These are phyloP conservation scores for Cynocephalus volans DNA, from an alignment of 2,113 vertebrate species.

Conservation along the genomic window DNA sequence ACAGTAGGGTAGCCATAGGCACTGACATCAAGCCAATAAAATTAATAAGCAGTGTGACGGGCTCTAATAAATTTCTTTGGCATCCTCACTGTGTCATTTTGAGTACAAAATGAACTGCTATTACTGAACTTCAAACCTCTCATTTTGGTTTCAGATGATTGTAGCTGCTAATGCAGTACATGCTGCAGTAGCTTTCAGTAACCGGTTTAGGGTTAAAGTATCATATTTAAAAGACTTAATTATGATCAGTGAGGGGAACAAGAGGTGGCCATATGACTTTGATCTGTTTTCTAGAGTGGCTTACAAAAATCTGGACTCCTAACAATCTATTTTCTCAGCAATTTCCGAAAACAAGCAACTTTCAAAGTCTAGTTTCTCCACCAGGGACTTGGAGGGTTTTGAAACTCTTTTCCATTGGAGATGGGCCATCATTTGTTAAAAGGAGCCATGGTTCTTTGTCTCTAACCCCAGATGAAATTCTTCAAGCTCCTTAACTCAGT, in stretches of 20 bases:
- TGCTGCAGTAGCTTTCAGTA: slow-evolving; percentile 62
- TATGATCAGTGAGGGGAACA: slow-evolving; percentile 28
- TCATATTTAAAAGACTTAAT: slow-evolving; percentile 84
- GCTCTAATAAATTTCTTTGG: slow-evolving; percentile 80
- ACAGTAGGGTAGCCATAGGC: slow-evolving; percentile 54
- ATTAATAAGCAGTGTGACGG: slow-evolving; percentile 53
- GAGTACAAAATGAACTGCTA: slow-evolving; percentile 73
- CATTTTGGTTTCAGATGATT: slow-evolving; percentile 83
- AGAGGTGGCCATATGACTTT: slow-evolving; percentile 78
- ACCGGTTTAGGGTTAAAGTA: slow-evolving; percentile 82
- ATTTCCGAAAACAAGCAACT: slow-evolving; percentile 63
- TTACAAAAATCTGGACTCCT: slow-evolving; percentile 74
- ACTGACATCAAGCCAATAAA: slow-evolving; percentile 83
- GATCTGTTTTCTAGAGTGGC: slow-evolving; percentile 83
- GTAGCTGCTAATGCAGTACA: slow-evolving; percentile 67
- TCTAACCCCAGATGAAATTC: slow-evolving; percentile 64
- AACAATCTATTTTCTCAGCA: slow-evolving; percentile 64
- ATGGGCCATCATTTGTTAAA: slow-evolving; percentile 51
- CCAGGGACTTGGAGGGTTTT: not conserved
- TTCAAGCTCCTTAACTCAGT: slow-evolving; percentile 30
- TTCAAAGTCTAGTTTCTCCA: slow-evolving; percentile 59
- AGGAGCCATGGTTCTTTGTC: not conserved
- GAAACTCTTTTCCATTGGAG: slow-evolving; percentile 62
- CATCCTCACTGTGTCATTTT: slow-evolving; percentile 73
- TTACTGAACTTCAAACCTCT: slow-evolving; percentile 81